Percentiles rank a stretch among this genome's conserved stretches.
Conservation (phyloP, 2,113 vertebrate species). For the Semnornis frantzii region DNA sequence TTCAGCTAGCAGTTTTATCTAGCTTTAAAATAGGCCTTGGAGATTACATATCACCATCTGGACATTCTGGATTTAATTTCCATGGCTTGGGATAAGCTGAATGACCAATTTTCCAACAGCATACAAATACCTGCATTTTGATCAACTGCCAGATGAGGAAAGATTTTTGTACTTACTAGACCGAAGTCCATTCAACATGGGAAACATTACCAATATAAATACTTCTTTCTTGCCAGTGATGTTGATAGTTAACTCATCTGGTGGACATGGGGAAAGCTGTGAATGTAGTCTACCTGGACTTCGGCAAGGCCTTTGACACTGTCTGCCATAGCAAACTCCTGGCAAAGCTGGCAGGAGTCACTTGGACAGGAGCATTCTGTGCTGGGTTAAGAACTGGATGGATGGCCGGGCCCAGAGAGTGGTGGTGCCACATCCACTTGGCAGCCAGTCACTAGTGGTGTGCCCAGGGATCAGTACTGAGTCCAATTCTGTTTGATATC, state of each 20-base stretch:
- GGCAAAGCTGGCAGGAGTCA: too few species aligned
- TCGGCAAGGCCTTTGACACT: too few species aligned
- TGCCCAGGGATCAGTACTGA: too few species aligned
- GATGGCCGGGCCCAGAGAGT: too few species aligned
- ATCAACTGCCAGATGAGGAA: not conserved
- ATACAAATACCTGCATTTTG: not conserved
- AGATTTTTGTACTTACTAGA: not conserved
- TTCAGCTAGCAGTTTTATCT: not conserved
- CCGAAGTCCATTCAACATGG: not conserved
- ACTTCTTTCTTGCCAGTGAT: not conserved
- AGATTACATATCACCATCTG: not conserved
- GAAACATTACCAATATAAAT: not conserved
- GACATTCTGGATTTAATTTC: conserved; percentile 8
- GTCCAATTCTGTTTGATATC: too few species aligned
- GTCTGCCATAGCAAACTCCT: too few species aligned
- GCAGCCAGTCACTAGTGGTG: too few species aligned
- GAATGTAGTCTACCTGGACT: too few species aligned
- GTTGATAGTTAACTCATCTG: not conserved
- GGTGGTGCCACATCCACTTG: too few species aligned
- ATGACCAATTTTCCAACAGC: not conserved
- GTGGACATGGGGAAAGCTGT: too few species aligned
- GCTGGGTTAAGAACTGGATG: too few species aligned
- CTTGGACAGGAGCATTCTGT: too few species aligned
- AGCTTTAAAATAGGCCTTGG: not conserved
- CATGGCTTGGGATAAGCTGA: not conserved